phyloP scores from a whole-genome alignment of 1,140 invertebrate genomes.

The Nasonia vitripennis region DNA sequence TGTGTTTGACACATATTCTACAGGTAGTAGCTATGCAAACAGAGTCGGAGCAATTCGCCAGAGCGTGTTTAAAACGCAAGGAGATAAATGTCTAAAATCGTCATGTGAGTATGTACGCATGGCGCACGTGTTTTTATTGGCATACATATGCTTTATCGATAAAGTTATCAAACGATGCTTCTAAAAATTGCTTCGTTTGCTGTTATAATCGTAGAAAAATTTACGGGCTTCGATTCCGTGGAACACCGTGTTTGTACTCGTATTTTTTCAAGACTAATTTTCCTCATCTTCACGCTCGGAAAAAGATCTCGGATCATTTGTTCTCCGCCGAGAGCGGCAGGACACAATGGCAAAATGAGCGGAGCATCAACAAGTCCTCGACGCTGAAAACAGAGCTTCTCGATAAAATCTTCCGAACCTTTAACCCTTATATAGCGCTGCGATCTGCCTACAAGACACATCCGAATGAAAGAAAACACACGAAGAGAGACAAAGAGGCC shows the following conservation, averaged over 20 bases:
- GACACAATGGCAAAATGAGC: neutral
- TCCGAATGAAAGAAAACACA: neutral
- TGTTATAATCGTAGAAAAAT: no score
- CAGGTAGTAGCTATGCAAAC: constrained; percentile 4
- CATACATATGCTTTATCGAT: neutral
- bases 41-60: neutral
- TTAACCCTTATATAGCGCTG: constrained; percentile 27
- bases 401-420: constrained; percentile 22
- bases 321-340: neutral
- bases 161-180: neutral
- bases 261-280: neutral
- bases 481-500: neutral
- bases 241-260: no score
- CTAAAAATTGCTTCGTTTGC: neutral
- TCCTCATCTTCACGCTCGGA: neutral
- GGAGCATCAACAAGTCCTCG: constrained; percentile 8
- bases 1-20: constrained; percentile 24
- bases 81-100: neutral
- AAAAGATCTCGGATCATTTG: neutral
- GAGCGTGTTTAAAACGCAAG: neutral
- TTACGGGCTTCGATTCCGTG: no score
- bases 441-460: neutral
- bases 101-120: neutral
- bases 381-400: neutral
- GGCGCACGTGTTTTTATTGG: neutral